Base-by-base conservation (phyloP, 2,888 invertebrate genomes). In the Elegia similella region DNA sequence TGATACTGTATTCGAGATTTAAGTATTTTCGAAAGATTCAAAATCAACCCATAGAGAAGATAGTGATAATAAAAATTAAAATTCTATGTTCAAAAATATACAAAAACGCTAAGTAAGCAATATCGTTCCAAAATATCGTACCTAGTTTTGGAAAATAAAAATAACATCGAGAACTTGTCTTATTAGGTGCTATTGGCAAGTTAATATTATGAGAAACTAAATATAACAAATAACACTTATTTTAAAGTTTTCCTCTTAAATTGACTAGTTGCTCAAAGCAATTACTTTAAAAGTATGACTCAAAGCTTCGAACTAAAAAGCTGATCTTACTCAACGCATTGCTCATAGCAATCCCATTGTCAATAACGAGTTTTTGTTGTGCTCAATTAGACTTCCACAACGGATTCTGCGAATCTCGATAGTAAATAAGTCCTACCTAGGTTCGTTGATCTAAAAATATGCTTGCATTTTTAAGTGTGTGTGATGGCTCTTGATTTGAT, bases 281-380 rank as follows among this genome's bases (percentile, higher is more conserved):
- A 55, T 59, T 57, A 59, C 60, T 62, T 61, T 62, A 63, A 63
- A 69, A 60, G 57, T 59, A 59, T 87, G 86, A 87, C 67, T 86
- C 86, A 88, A 62, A 60, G 42, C 58, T 12, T 34, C 2, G 17
- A 15, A 8, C 63, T 67, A 70, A 78, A 78, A 76, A 77, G 68
- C 68, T 67, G 72, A 76, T 78, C 75, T 82, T 82, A 79, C 76
- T 82, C 78, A 84, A 79, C 72, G 74, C 59, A 80, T 83, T 84
- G 82, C 75, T 84, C 84, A 84, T 80, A 82, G 78, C 75, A 75
- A 80, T 78, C 72, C 75, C 75, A 84, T 84, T 84, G 86, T 82
- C 76, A 78, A 75, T 73, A 72, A 66, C 65, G 59, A 73, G 75
- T 87, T 87, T 87, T 85, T 85, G 82, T 80, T 75, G 68, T 73